Base-by-base conservation (phyloP, 2,888 invertebrate genomes). In the Minunthozetes semirufus region DNA sequence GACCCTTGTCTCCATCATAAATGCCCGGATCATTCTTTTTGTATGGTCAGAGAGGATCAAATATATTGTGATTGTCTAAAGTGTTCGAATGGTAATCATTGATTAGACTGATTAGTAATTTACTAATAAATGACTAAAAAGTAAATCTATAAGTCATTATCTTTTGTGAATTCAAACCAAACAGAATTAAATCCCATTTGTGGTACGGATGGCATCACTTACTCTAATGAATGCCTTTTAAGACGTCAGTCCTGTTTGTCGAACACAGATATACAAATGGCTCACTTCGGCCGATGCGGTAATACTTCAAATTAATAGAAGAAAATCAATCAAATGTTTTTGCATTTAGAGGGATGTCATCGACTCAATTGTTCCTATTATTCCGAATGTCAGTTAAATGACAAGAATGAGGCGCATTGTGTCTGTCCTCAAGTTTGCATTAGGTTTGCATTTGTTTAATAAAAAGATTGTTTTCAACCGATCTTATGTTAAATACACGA, bases 121-220 rank as follows among this genome's bases (percentile, higher is more conserved):
- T n/a, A 13, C 17, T n/a, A n/a, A n/a, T 53, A 53, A 53, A 53
- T n/a, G 19, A 8, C n/a, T 13, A 53, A 53, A 17, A 53, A 53
- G 5, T 53, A 42, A 9, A 42, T 9, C 42, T 42, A 42, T 42
- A 9, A n/a, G n/a, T n/a, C n/a, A n/a, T n/a, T n/a, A n/a, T n/a
- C n/a, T n/a, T n/a, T n/a, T n/a, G n/a, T n/a, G n/a, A n/a, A n/a
- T n/a, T n/a, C n/a, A n/a, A n/a, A n/a, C n/a, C 76, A 27, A 50
- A 77, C 82, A 83, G 80, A 80, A 25, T 80, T 85, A 15, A 38
- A 63, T 76, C 87, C 88, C 79, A 91, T 93, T 75, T 94, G 94
- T 84, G 94, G 93, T 77, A 89, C 89, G 78, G 93, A 94, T 83
- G 91, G 91, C 33, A 88, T 89, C 80, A 91, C 91, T 25, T 94